Evolutionary conservation across 2,797 vertebrate genomes (phyloP), one percentile per base, ranked within the genome.

Genomic region (Diceros bicornis): DNA sequence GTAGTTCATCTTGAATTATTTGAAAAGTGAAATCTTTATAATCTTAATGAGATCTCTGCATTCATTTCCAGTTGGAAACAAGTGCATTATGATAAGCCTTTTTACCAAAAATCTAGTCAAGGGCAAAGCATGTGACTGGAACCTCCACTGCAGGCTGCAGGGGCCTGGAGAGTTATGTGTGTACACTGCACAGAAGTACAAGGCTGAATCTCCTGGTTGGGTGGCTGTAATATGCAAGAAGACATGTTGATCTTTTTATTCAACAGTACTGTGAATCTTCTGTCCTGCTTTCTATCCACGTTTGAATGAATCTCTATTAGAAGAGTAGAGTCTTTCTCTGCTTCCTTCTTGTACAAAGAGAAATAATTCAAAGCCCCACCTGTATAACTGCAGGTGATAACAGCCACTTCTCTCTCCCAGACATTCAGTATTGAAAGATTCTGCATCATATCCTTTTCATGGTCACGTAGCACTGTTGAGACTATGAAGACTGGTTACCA

Each of bases 391-490:
- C 14, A 52, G 14, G 2, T 52, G 50, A 52, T 52, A 16, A 52
- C 50, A 52, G 50, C 50, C 14, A 4, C 14, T 52, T 52, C 50
- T 16, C 50, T 52, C 50, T 52, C 50, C 95, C 50, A 82, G 47
- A 72, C 34, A 23, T 66, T 79, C 64, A 91, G 68, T 77, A 87
- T 85, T 16, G 37, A 88, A 93, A 69, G 61, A 34, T 34, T 89
- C 82, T 97, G 96, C 1, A 57, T 23, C 66, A 94, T 64, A 64
- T 29, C 44, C 27, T 75, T 89, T 14, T 82, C 88, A 72, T 97
- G 90, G 44, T 71, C 88, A 44, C 18, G 88, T 29, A 72, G 71
- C 88, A 62, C 86, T 96, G 72, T 29, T 71, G 72, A 97, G 77
- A 69, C 14, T 94, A 55, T 37, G 29, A 93, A 34, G 14, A 20